These are phyloP conservation scores for Apocrypta bakeri DNA, from an alignment of 1,140 invertebrate species.

Conservation along the genomic window DNA sequence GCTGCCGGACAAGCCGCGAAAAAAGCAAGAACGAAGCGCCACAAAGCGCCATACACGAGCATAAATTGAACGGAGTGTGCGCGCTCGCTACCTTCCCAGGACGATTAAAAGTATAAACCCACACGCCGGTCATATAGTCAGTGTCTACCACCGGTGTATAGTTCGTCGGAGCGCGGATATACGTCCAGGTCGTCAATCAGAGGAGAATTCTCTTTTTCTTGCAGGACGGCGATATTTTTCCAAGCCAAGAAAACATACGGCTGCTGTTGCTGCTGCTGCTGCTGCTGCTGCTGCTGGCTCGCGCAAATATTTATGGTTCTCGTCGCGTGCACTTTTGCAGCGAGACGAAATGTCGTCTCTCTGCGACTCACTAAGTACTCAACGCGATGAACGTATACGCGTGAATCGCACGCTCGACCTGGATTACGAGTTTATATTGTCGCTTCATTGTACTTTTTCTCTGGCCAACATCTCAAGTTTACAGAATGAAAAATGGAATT, in stretches of 20 bases:
- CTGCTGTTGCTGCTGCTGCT: background rate
- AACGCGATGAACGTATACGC: too few species aligned
- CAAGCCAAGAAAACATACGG: conserved; percentile 35
- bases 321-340: background rate
- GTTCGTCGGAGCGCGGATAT: background rate
- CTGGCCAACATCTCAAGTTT: background rate
- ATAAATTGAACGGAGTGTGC: background rate
- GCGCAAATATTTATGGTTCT: conserved; percentile 23
- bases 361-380: background rate
- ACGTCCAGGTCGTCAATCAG: conserved; percentile 38
- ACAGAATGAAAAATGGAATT: too few species aligned
- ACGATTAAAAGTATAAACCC: conserved; percentile 1
- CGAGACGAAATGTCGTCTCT: conserved; percentile 3
- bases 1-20: too few species aligned
- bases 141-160: background rate
- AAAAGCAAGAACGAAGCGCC: background rate
- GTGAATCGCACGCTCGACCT: conserved; percentile 2
- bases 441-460: background rate
- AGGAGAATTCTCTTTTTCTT: conserved; percentile 1
- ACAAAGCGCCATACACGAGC: background rate
- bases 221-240: conserved; percentile 29
- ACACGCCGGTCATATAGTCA: background rate
- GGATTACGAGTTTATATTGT: conserved; percentile 17
- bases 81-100: conserved; percentile 10
- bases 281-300: background rate